Percentiles rank a stretch among this genome's conserved stretches.
Conservation (phyloP, 2,888 invertebrate species). For the Beris chalybata region DNA sequence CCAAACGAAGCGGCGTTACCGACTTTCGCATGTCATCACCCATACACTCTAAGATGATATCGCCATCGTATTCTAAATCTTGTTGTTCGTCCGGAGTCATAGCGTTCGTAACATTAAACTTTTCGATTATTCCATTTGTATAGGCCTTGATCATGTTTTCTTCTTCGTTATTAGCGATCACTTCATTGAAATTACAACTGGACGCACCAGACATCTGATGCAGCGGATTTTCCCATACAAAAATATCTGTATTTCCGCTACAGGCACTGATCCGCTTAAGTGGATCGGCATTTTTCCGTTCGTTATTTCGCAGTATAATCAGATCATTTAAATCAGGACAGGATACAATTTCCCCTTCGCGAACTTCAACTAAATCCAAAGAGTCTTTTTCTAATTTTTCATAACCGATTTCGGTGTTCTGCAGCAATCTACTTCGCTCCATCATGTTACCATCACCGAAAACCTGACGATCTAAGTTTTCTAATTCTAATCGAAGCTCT, state of each 20-base stretch:
- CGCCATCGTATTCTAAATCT: slow-evolving; percentile 68
- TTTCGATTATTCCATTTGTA: slow-evolving; percentile 36
- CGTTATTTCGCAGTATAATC: slow-evolving; percentile 46
- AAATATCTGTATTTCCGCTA: slow-evolving; percentile 66
- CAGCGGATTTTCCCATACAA: slow-evolving; percentile 79
- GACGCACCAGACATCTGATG: slow-evolving; percentile 60
- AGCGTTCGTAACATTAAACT: slow-evolving; percentile 51
- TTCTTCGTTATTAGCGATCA: slow-evolving; percentile 33
- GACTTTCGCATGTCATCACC: slow-evolving; percentile 67
- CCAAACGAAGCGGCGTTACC: slow-evolving; percentile 68
- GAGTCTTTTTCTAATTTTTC: slow-evolving; percentile 55
- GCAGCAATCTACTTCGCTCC: slow-evolving; percentile 30
- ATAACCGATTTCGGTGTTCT: slow-evolving; percentile 48
- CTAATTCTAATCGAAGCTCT: slow-evolving; percentile 77
- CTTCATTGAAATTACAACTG: slow-evolving; percentile 42
- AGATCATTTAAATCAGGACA: slow-evolving; percentile 51
- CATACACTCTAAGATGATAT: slow-evolving; percentile 56
- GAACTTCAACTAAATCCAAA: slow-evolving; percentile 51
- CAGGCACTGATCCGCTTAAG: slow-evolving; percentile 47
- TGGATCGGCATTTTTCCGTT: slow-evolving; percentile 45
- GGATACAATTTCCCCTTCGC: slow-evolving; percentile 51
- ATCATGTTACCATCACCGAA: slow-evolving; percentile 61
- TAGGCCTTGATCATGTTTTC: slow-evolving; percentile 28
- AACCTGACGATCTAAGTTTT: slow-evolving; percentile 81
- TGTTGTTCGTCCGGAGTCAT: slow-evolving; percentile 72